A percentile compares a stretch with the other conserved stretches of the same genome.
Evolutionary conservation across 2,113 vertebrate species (phyloP).

Genomic region (Aleadryas rufinucha): DNA sequence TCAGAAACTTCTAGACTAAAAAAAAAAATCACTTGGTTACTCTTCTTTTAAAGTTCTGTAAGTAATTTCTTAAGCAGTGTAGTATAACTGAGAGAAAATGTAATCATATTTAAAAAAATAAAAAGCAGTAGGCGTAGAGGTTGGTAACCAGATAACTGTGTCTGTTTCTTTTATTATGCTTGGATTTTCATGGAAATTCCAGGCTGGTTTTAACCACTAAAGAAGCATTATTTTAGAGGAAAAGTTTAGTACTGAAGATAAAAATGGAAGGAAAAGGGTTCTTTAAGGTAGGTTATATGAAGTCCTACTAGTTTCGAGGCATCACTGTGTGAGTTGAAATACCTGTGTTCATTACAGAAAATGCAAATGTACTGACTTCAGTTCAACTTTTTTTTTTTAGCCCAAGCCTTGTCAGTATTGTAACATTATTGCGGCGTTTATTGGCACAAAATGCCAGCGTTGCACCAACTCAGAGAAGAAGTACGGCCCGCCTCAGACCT

Average conservation of each 20-base stretch:
- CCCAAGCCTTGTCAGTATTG: slow-evolving; percentile 99
- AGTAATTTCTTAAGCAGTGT: not conserved
- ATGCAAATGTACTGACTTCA: not conserved
- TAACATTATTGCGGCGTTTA: slow-evolving; percentile 98
- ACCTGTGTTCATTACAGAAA: not conserved
- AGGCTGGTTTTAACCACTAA: not conserved
- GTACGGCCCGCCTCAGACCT: slow-evolving; percentile 93
- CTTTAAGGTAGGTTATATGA: not conserved
- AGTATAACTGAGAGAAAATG: not conserved
- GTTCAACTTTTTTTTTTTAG: slow-evolving; percentile 64
- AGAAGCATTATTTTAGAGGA: not conserved
- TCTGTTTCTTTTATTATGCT: not conserved
- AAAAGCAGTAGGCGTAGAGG: not conserved
- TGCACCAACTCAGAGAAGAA: slow-evolving; percentile 99
- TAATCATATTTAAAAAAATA: accelerated
- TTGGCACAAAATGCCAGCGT: slow-evolving; percentile 96
- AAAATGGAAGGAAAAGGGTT: not conserved
- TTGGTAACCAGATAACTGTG: not conserved
- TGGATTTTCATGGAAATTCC: not conserved
- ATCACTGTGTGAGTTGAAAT: not conserved
- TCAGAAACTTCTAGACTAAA: not conserved
- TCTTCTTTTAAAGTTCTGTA: not conserved
- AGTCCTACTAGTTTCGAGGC: not conserved
- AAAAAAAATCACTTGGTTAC: not conserved
- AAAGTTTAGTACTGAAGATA: not conserved